Conservation (phyloP, 2,113 vertebrate species). For the Tupaia chinensis region DNA sequence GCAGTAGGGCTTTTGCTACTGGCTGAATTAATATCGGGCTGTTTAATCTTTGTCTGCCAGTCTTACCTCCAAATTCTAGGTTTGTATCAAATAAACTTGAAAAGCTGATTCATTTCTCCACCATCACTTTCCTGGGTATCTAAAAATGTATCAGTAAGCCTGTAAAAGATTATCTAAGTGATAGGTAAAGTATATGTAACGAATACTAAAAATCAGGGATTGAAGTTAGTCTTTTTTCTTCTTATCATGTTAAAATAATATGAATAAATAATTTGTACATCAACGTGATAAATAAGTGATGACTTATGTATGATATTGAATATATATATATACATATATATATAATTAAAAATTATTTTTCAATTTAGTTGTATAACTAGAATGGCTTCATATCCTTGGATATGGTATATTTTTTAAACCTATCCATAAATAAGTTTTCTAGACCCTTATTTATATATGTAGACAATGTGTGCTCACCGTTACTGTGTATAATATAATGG, state of each 20-base stretch:
- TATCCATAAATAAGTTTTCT: not conserved
- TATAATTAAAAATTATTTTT: constrained; percentile 8
- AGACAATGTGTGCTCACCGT: not conserved
- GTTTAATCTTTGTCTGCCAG: constrained; percentile 10
- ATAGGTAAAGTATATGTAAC: not conserved
- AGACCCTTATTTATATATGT: not conserved
- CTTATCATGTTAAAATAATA: not conserved
- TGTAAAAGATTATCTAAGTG: not conserved
- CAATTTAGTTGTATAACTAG: not conserved
- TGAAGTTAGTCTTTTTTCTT: not conserved
- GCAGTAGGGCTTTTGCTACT: not conserved
- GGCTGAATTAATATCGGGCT: constrained; percentile 49
- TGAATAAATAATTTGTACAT: not conserved
- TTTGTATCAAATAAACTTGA: constrained; percentile 18
- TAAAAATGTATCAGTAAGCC: not conserved
- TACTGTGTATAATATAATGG: not conserved
- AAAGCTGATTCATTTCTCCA: constrained; percentile 36
- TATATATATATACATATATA: not conserved
- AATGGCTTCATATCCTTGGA: not conserved
- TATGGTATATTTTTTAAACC: not conserved
- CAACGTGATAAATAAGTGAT: not conserved
- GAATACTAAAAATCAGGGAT: not conserved
- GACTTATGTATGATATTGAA: not conserved
- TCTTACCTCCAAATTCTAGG: not conserved
- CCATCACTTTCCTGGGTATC: not conserved